Conservation (phyloP, 2,888 invertebrate genomes). For the Antitype chi region DNA sequence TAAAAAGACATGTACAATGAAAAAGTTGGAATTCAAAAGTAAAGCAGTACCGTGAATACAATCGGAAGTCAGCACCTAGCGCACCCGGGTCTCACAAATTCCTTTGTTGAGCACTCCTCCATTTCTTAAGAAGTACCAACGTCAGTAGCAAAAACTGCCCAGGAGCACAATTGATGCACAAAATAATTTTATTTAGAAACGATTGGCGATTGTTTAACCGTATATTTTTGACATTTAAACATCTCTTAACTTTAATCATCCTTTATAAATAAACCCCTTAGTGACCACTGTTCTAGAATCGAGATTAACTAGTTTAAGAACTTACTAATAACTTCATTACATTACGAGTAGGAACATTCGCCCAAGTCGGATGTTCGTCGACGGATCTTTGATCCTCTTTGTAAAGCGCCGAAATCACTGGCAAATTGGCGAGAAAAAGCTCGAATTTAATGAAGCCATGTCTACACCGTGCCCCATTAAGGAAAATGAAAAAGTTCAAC, state of each 20-base stretch:
- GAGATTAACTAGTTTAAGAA: conserved; percentile 52
- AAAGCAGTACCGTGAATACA: conserved; percentile 49
- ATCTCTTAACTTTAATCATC: too few species aligned
- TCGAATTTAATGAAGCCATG: conserved; percentile 52
- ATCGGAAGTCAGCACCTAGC: conserved; percentile 39
- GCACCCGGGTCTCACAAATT: conserved; percentile 55
- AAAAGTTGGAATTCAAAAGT: conserved; percentile 50
- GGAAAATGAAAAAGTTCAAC: conserved; percentile 42
- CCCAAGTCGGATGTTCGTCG: conserved; percentile 49
- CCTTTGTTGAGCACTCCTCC: conserved; percentile 67
- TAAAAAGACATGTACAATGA: conserved; percentile 38
- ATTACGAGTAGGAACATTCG: conserved; percentile 50
- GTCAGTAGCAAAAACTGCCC: conserved; percentile 62
- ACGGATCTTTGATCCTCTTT: conserved; percentile 53
- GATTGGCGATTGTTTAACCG: too few species aligned
- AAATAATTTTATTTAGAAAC: conserved; percentile 34
- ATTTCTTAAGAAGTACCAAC: conserved; percentile 55
- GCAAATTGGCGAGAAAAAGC: conserved; percentile 46
- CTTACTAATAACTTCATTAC: conserved; percentile 71
- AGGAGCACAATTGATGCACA: conserved; percentile 72
- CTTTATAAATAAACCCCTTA: conserved; percentile 42
- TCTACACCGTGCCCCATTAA: conserved; percentile 29
- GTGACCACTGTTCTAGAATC: conserved; percentile 56
- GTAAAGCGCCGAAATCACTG: conserved; percentile 31
- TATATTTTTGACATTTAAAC: too few species aligned